Evolutionary conservation across 2,113 vertebrate genomes (phyloP), one percentile per base, ranked within the genome.

Genomic region (Pachyramphus minor): DNA sequence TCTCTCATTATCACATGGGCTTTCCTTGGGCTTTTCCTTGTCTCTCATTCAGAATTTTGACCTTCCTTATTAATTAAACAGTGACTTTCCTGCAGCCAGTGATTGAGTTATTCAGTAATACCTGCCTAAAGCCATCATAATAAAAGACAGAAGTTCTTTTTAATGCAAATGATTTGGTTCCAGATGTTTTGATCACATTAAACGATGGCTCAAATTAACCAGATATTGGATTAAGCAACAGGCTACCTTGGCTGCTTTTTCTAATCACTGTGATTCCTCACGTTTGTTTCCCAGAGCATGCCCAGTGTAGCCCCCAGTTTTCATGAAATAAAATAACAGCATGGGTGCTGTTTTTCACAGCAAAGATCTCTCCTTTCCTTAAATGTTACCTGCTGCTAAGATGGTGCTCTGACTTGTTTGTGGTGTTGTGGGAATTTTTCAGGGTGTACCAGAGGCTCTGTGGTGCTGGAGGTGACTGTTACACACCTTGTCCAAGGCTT

Each of bases 1-100:
- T 74, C 87, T 96, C 92, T 93, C 73, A 91, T 97, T 97, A 96
- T 85, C 53, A 90, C 87, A 87, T 21, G 75, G 92, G 39, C 72
- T 97, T 97, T 97, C 96, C 96, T 97, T 97, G 95, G 96, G 96
- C 95, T 96, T 87, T 96, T 96, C 69, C 91, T 95, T 97, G 96
- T 92, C 90, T 94, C 76, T 74, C 82, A 89, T 90, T 96, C 94
- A 94, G 69, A 94, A 96, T 96, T 96, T 96, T 97, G 97, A 97
- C 96, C 94, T 97, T 97, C 92, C 73, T 64, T 93, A 94, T 96
- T 97, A 97, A 97, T 97, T 97, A 94, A 96, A 92, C 82, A 94
- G 79, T 4, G 5, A 78, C 91, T 95, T 95, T 93, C 66, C 72
- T 93, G 77, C 84, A 93, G 84, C 74, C 89, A 77, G 82, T 97